These are phyloP conservation scores for Xestoiulus laeticollis DNA, from an alignment of 2,888 invertebrate genomes.

Conservation along the genomic window DNA sequence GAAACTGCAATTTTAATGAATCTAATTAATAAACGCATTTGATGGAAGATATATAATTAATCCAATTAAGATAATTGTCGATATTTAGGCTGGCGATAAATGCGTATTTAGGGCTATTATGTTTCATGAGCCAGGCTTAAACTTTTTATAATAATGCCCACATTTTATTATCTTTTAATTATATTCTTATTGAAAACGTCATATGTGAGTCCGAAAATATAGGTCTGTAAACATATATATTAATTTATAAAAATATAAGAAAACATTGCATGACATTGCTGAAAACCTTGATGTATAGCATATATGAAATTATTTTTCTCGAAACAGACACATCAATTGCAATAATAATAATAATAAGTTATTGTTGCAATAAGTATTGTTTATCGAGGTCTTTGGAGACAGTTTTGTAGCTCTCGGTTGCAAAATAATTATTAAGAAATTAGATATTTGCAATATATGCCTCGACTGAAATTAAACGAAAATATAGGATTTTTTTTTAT, in stretches of 20 bases:
- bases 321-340: conserved; percentile 23
- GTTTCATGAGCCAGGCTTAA: neutral
- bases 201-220: neutral
- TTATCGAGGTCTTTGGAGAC: neutral
- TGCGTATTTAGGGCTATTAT: neutral
- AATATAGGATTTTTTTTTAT: neutral
- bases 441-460: neutral
- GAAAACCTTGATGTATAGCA: neutral
- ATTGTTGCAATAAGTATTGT: neutral
- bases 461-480: neutral
- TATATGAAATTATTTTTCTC: neutral
- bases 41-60: conserved; percentile 41
- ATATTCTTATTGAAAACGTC: neutral
- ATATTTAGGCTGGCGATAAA: conserved; percentile 7
- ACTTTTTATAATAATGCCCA: neutral
- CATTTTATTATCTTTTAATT: conserved; percentile 34
- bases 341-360: conserved; percentile 1
- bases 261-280: neutral
- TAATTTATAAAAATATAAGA: conserved; percentile 27
- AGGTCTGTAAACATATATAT: neutral
- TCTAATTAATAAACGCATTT: conserved; percentile 41
- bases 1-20: conserved; percentile 39
- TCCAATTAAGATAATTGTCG: conserved; percentile 40
- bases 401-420: neutral
- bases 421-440: neutral